Evolutionary conservation across 2,797 vertebrate species (phyloP), one percentile per base, ranked within the genome.

Genomic region (Geotrypetes seraphini): DNA sequence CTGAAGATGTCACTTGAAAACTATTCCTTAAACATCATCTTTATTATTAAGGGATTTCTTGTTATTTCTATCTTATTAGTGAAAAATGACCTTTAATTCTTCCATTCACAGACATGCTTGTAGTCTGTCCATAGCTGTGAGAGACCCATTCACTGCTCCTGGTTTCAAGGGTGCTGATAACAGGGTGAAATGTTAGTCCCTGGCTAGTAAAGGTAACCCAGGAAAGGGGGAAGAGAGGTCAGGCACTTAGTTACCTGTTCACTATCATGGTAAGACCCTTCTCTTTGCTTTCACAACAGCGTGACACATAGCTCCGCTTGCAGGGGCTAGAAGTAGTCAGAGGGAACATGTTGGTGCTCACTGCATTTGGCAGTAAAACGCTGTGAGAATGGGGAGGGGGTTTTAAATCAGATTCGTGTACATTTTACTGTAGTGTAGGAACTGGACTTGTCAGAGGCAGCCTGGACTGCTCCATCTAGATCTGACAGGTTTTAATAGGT

Each of bases 1-100:
- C 75, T 80, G 78, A 81, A 78, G 78, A 81, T 78, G 50, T 68
- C 74, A 78, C 73, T 75, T 63, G 66, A 73, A 75, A n/a, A 72
- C 74, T 72, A 57, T 47, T 76, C 68, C 56, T 71, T n/a, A 41
- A 74, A 78, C 73, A 75, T 73, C 77, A n/a, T n/a, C n/a, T 63
- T 71, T 68, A 61, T 53, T 50, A 47, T 57, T n/a, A n/a, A n/a
- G n/a, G n/a, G n/a, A n/a, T n/a, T n/a, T n/a, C n/a, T n/a, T 41
- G 28, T 53, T 56, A 43, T 68, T 59, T 65, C 69, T 71, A 29
- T 70, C 61, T 78, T 75, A 71, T 77, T 75, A 74, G 75, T 73
- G 68, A 57, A 28, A 58, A 53, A 50, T 60, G 75, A 80, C 72
- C 79, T 75, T 78, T 77, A 81, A 73, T 70, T 79, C 74, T 80